Percentiles rank a stretch among this genome's conserved stretches.
Conservation (phyloP, 2,113 vertebrate genomes). For the Lampris incognitus region DNA sequence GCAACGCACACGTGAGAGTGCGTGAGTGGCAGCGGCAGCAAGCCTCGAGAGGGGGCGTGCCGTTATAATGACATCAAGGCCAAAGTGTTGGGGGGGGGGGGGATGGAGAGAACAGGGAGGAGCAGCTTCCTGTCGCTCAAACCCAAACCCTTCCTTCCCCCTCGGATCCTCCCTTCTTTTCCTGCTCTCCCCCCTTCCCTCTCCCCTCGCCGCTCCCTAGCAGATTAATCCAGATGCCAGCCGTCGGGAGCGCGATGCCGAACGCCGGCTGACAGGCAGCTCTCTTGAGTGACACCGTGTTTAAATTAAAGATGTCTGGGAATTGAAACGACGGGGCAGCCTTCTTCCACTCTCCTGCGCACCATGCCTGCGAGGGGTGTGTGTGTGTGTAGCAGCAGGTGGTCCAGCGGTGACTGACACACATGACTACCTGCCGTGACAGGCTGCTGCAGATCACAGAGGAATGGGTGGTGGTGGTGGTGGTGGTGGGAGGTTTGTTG, state of each 20-base stretch:
- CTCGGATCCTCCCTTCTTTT: too few species aligned
- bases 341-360: conserved; percentile 16
- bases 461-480: conserved; percentile 38
- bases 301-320: conserved; percentile 59
- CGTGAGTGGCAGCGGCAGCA: too few species aligned
- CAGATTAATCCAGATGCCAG: conserved; percentile 34
- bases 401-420: conserved; percentile 67
- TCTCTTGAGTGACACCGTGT: conserved; percentile 12
- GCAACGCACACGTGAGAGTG: too few species aligned
- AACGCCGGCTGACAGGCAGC: conserved; percentile 19
- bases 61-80: conserved; percentile 23
- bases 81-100: conserved; percentile 4
- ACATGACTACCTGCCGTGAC: conserved; percentile 59
- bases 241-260: conserved; percentile 18
- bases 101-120: not conserved
- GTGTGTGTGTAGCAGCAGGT: conserved; percentile 53
- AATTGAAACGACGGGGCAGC: conserved; percentile 22
- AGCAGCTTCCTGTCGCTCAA: too few species aligned
- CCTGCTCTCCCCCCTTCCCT: not conserved
- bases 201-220: not conserved
- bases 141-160: too few species aligned
- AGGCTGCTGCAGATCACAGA: conserved; percentile 46
- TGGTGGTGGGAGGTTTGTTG: not conserved
- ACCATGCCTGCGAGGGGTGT: conserved; percentile 45
- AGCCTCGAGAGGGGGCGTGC: not conserved